These are phyloP conservation scores for Eudemis profundana DNA, from an alignment of 2,888 invertebrate genomes.

Conservation along the genomic window DNA sequence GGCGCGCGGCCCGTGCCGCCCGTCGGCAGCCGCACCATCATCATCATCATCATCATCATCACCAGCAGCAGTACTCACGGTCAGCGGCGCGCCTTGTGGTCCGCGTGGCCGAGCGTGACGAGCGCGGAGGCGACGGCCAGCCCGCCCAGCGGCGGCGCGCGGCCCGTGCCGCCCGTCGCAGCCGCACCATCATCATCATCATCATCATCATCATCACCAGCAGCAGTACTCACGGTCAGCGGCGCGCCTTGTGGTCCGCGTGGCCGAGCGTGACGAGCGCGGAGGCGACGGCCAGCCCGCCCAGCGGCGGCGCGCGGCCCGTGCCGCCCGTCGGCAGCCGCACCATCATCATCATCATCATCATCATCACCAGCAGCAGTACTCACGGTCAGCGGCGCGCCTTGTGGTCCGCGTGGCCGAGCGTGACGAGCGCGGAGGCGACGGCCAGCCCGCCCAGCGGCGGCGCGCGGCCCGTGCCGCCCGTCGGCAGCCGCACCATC, in stretches of 20 bases:
- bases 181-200: conserved; percentile 95
- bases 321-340: conserved; percentile 94
- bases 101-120: conserved; percentile 92
- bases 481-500: conserved; percentile 80
- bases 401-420: conserved; percentile 91
- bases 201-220: too few species aligned
- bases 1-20: not conserved
- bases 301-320: conserved; percentile 93
- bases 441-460: too few species aligned
- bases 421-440: conserved; percentile 81
- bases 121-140: conserved; percentile 95
- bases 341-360: too few species aligned
- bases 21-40: not conserved
- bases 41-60: too few species aligned
- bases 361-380: too few species aligned
- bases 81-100: conserved; percentile 25
- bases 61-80: conserved; percentile 8
- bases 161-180: conserved; percentile 93
- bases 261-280: conserved; percentile 94
- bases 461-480: too few species aligned
- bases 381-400: conserved; percentile 87
- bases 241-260: conserved; percentile 41
- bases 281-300: conserved; percentile 94
- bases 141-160: conserved; percentile 93
- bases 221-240: not conserved